Evolutionary conservation across 2,113 vertebrate species (phyloP).

Genomic region (Perccottus glenii): DNA sequence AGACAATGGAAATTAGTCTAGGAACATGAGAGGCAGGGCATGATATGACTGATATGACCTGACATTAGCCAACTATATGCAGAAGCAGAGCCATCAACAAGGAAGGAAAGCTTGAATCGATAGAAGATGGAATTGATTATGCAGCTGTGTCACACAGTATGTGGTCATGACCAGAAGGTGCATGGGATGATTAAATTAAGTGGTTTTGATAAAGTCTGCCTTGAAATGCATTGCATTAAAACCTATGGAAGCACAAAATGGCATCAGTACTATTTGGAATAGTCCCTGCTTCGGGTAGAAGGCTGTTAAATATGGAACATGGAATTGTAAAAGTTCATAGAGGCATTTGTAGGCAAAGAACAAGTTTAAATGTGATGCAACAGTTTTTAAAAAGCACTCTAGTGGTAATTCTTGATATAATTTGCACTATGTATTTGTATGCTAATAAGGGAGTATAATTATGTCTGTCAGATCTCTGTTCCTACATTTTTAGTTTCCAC

Average conservation of each 20-base stretch:
- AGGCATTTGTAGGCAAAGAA: no score
- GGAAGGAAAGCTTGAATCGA: slow-evolving; percentile 16
- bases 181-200: slow-evolving; percentile 31
- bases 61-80: slow-evolving; percentile 35
- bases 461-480: no score
- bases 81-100: slow-evolving; percentile 20
- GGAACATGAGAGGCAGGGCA: slow-evolving; percentile 29
- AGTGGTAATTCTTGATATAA: no score
- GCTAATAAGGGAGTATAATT: no score
- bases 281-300: no score
- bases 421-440: no score
- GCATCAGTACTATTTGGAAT: neutral
- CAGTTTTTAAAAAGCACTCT: no score
- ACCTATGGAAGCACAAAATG: neutral
- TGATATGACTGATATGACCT: slow-evolving; percentile 43
- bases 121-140: slow-evolving; percentile 30
- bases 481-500: no score
- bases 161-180: slow-evolving; percentile 13
- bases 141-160: neutral
- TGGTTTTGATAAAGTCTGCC: slow-evolving; percentile 11
- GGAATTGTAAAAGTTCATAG: no score
- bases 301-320: no score
- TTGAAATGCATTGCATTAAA: neutral
- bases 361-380: no score
- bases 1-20: slow-evolving; percentile 54